Conservation (phyloP, 1,140 invertebrate species). For the Heliconius hermathena region DNA sequence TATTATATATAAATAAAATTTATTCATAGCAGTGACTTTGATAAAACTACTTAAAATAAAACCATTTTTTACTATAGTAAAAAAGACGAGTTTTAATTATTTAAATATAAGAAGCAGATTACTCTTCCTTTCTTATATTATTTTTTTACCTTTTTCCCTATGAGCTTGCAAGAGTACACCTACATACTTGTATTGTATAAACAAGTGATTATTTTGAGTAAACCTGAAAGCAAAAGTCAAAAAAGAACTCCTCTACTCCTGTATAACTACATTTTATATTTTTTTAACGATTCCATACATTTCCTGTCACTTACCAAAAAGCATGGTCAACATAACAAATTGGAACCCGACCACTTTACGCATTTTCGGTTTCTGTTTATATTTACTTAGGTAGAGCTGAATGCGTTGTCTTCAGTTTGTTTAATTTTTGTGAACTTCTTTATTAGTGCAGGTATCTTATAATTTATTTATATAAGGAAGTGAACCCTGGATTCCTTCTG, state of each 20-base stretch:
- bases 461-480: neutral
- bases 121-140: too few species aligned
- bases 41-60: too few species aligned
- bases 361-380: constrained; percentile 16
- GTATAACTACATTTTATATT: neutral
- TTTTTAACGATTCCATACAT: neutral
- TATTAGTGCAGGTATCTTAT: constrained; percentile 1
- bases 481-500: too few species aligned
- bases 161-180: neutral
- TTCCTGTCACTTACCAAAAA: constrained; percentile 8
- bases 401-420: constrained; percentile 6
- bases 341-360: neutral
- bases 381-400: constrained; percentile 2
- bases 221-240: neutral
- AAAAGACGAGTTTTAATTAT: neutral
- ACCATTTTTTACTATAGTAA: too few species aligned
- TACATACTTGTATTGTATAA: neutral
- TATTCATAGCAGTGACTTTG: too few species aligned
- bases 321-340: constrained; percentile 10
- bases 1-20: too few species aligned
- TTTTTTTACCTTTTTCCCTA: neutral
- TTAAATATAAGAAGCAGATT: neutral
- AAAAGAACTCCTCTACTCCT: neutral
- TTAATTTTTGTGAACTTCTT: neutral
- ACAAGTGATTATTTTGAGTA: neutral